A percentile compares a stretch with the other conserved stretches of the same genome.
phyloP scores from a whole-genome alignment of 2,797 vertebrate species.

The Hyperoplus lanceolatus region DNA sequence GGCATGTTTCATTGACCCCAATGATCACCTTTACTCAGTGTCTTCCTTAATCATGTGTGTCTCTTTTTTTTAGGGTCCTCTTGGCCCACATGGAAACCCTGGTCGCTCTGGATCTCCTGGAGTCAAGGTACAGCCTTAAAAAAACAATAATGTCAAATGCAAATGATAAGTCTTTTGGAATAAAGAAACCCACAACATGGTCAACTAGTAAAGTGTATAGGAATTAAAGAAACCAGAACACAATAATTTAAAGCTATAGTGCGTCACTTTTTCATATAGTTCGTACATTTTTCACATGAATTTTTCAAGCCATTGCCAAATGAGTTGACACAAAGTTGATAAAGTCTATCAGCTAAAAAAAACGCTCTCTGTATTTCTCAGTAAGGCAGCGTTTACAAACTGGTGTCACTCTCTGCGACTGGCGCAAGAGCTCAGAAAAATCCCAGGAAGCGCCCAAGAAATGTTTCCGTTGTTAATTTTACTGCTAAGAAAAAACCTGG shows the following conservation, averaged over 20 bases:
- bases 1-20: constrained; percentile 27
- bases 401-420: no score
- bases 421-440: no score
- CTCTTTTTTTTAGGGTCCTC: constrained; percentile 89
- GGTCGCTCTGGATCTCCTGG: constrained; percentile 90
- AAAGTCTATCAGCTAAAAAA: no score
- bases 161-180: background rate
- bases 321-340: no score
- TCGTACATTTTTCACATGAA: no score
- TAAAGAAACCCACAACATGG: background rate
- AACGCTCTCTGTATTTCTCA: no score
- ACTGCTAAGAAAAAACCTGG: no score
- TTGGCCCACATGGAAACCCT: constrained; percentile 95
- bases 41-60: constrained; percentile 55
- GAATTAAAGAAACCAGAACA: background rate
- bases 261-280: no score
- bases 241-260: background rate
- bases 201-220: background rate
- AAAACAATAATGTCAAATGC: background rate
- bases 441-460: no score
- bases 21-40: constrained; percentile 33
- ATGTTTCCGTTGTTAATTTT: no score
- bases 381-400: no score
- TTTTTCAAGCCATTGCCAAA: no score
- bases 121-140: constrained; percentile 86